A percentile compares a stretch with the other conserved stretches of the same genome.
Evolutionary conservation across 2,888 invertebrate genomes (phyloP).

Genomic region (Timandra comae): DNA sequence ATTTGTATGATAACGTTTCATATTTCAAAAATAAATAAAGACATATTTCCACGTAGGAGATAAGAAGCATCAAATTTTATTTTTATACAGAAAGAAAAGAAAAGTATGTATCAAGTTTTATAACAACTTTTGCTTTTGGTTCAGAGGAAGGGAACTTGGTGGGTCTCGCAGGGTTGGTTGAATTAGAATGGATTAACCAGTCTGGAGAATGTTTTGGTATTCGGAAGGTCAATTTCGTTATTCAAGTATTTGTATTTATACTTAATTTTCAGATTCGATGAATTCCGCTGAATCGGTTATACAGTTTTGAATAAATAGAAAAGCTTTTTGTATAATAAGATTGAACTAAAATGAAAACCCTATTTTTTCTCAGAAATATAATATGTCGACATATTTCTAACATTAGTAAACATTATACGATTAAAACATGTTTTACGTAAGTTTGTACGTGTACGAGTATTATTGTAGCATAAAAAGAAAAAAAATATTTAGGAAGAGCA

Average conservation of each 20-base stretch:
- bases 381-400: too few relatives aligned
- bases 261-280: conserved; percentile 26
- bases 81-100: conserved; percentile 16
- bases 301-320: conserved; percentile 15
- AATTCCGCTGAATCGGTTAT: conserved; percentile 1
- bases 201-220: conserved; percentile 22
- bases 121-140: conserved; percentile 16
- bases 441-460: too few relatives aligned
- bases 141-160: conserved; percentile 7
- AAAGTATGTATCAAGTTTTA: conserved; percentile 20
- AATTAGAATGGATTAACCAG: conserved; percentile 30
- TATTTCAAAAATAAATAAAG: conserved; percentile 14
- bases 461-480: too few relatives aligned
- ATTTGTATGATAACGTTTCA: conserved; percentile 9
- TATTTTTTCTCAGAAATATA: too few relatives aligned
- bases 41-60: conserved; percentile 10
- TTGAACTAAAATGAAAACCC: too few relatives aligned
- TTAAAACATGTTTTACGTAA: too few relatives aligned
- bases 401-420: too few relatives aligned
- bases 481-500: too few relatives aligned
- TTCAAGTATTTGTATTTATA: conserved; percentile 16
- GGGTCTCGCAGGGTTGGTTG: conserved; percentile 27
- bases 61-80: conserved; percentile 16
- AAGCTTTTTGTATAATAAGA: too few relatives aligned
- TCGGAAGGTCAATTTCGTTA: conserved; percentile 15